Percentiles rank a stretch among this genome's conserved stretches.
These are phyloP conservation scores for Dicaeum eximium DNA, from an alignment of 2,113 vertebrate genomes.

Conservation along the genomic window DNA sequence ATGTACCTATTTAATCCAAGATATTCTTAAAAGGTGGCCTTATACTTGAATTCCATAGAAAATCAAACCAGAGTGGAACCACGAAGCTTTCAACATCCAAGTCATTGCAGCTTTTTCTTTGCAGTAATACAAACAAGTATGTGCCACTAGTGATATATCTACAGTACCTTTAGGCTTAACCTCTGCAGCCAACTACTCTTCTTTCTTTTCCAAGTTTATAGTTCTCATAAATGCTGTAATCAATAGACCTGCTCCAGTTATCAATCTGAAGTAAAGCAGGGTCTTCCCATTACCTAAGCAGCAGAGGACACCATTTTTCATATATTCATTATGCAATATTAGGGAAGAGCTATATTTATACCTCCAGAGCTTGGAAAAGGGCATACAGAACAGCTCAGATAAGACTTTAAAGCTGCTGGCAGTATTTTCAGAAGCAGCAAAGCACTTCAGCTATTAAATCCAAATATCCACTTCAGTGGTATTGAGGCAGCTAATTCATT, in stretches of 20 bases:
- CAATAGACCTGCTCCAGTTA: not conserved
- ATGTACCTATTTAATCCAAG: not conserved
- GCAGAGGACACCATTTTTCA: not conserved
- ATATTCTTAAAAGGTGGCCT: not conserved
- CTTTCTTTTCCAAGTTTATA: not conserved
- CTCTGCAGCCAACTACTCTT: not conserved
- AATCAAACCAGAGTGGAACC: not conserved
- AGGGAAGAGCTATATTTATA: not conserved
- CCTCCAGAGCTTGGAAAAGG: not conserved
- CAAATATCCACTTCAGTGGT: not conserved
- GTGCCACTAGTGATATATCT: not conserved
- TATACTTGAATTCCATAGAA: not conserved
- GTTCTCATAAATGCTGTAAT: not conserved
- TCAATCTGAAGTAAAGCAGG: not conserved
- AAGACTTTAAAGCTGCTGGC: not conserved
- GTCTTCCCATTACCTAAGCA: not conserved
- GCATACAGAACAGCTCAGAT: not conserved
- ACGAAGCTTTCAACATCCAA: not conserved
- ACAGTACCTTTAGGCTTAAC: not conserved
- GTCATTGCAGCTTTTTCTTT: not conserved
- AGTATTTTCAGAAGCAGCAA: not conserved
- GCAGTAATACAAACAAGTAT: not conserved
- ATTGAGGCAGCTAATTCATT: not conserved
- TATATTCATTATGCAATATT: accelerated
- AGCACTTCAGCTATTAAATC: not conserved